phyloP scores from a whole-genome alignment of 2,888 invertebrate species.

The Tanypteryx hageni region DNA sequence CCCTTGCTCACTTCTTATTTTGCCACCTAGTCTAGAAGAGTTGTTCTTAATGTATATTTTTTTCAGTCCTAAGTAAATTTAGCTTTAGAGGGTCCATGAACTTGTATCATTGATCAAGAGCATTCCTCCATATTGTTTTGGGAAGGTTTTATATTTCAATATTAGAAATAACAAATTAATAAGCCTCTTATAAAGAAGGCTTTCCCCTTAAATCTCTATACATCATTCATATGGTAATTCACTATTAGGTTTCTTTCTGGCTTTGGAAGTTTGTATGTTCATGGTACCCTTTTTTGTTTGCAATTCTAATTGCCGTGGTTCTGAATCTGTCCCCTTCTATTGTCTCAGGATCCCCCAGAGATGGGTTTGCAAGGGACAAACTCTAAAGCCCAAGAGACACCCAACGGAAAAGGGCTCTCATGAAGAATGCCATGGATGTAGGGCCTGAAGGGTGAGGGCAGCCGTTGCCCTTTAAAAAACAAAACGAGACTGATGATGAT shows the following conservation, averaged over 20 bases:
- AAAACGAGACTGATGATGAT: slow-evolving; percentile 35
- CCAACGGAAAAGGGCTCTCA: slow-evolving; percentile 65
- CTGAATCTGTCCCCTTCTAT: slow-evolving; percentile 70
- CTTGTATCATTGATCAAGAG: slow-evolving; percentile 57
- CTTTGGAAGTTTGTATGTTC: slow-evolving; percentile 64
- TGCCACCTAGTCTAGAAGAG: slow-evolving; percentile 59
- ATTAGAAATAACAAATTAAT: not conserved
- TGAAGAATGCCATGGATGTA: slow-evolving; percentile 65
- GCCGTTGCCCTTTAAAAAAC: slow-evolving; percentile 63
- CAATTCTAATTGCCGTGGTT: slow-evolving; percentile 65
- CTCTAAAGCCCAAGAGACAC: slow-evolving; percentile 68
- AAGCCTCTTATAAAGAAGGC: slow-evolving; percentile 47
- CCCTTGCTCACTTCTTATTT: slow-evolving; percentile 60
- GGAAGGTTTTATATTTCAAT: slow-evolving; percentile 59
- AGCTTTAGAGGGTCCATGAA: slow-evolving; percentile 65
- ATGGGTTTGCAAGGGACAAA: slow-evolving; percentile 69
- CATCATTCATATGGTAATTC: slow-evolving; percentile 36
- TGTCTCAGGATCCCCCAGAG: slow-evolving; percentile 69
- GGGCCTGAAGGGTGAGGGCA: slow-evolving; percentile 64
- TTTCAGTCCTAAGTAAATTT: slow-evolving; percentile 65
- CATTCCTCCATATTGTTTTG: slow-evolving; percentile 44
- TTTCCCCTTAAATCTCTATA: slow-evolving; percentile 44
- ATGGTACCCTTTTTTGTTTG: slow-evolving; percentile 63
- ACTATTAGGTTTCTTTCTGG: slow-evolving; percentile 55
- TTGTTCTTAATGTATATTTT: slow-evolving; percentile 64